phyloP scores from a whole-genome alignment of 2,113 vertebrate species.

The Dasypus novemcinctus region DNA sequence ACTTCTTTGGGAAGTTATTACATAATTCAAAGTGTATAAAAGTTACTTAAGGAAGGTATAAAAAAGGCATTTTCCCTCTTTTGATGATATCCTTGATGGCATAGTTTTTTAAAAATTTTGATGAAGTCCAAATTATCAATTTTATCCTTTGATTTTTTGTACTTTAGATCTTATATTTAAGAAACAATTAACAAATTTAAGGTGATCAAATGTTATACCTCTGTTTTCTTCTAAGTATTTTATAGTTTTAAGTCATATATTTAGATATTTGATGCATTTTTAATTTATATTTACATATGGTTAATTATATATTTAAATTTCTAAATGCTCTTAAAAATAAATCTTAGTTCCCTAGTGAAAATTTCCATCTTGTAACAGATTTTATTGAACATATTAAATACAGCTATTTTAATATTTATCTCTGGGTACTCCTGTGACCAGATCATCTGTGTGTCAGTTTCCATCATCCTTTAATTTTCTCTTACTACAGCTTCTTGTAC shows the following conservation, averaged over 20 bases:
- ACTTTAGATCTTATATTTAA: too few species aligned
- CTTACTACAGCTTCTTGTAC: background rate
- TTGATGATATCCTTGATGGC: too few species aligned
- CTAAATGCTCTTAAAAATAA: background rate
- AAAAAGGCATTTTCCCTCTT: background rate
- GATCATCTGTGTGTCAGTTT: background rate
- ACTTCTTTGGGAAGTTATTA: background rate
- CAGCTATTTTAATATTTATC: background rate
- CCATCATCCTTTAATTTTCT: background rate
- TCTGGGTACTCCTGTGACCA: background rate
- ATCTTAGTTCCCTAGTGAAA: background rate
- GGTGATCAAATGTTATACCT: too few species aligned
- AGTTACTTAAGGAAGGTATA: background rate
- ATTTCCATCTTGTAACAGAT: background rate
- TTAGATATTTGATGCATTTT: background rate
- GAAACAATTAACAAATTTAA: too few species aligned
- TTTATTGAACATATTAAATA: background rate
- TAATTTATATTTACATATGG: background rate
- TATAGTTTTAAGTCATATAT: too few species aligned
- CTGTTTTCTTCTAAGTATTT: background rate
- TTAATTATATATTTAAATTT: background rate
- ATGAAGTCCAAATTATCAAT: too few species aligned
- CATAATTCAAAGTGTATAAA: background rate
- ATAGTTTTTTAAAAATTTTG: too few species aligned
- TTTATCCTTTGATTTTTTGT: too few species aligned